Conservation (phyloP, 2,888 invertebrate species). For the Ypsolopha sequella region DNA sequence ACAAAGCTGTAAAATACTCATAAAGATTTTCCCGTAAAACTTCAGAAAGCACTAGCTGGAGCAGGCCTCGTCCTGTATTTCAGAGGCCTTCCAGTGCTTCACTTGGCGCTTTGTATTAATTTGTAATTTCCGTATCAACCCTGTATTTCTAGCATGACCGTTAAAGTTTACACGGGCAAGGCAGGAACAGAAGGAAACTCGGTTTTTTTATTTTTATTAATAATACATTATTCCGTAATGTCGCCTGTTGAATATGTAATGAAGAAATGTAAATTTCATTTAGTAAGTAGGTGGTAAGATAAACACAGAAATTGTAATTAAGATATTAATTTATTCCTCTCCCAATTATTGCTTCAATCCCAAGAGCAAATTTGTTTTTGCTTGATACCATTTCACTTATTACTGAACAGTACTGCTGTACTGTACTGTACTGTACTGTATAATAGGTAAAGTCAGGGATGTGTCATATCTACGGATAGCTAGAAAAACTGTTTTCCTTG, state of each 20-base stretch:
- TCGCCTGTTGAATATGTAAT: too few species aligned
- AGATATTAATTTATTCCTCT: background rate
- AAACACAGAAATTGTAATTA: background rate
- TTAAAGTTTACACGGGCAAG: too few species aligned
- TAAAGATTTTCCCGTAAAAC: conserved; percentile 20
- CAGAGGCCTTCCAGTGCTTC: background rate
- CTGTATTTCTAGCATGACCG: too few species aligned
- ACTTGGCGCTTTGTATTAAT: background rate
- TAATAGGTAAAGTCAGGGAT: too few species aligned
- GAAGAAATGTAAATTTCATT: background rate
- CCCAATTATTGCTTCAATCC: background rate
- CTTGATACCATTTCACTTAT: background rate
- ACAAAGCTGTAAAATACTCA: conserved; percentile 19
- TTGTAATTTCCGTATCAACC: too few species aligned
- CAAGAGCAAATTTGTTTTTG: background rate
- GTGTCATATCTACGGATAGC: too few species aligned
- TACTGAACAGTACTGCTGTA: background rate
- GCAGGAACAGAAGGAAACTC: too few species aligned
- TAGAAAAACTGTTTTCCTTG: too few species aligned
- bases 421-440: too few species aligned
- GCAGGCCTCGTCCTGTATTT: background rate
- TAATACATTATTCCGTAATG: too few species aligned
- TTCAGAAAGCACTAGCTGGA: conserved; percentile 7
- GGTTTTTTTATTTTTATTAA: too few species aligned
- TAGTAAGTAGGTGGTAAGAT: background rate